Evolutionary conservation across 2,888 invertebrate genomes (phyloP), one percentile per base, ranked within the genome.

Genomic region (Caenorhabditis becei): DNA sequence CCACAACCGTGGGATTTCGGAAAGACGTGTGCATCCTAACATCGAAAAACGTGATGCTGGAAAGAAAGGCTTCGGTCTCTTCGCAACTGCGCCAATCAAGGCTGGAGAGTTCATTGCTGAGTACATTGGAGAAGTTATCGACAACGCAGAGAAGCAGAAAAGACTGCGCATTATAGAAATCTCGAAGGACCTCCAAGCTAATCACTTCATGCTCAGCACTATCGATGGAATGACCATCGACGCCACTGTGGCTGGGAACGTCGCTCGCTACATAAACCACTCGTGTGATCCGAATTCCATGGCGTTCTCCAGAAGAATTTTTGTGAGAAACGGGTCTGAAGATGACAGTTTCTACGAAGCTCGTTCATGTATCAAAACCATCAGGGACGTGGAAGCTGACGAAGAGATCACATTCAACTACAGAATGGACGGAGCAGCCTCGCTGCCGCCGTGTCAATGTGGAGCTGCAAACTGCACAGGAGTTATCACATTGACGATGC

Each of bases 191-290:
- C 35, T 41, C n/a, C 24, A 67, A 44, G 70, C 70, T 0, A 70
- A 70, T 51, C 49, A 51, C n/a, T 70, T 51, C 37, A 59, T 61
- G 49, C 58, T 70, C 51, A 10, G 26, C 14, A 37, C 35, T 1
- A 3, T 2, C 18, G 44, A 70, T 11, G 61, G 61, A 14, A 32
- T 32, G 51, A 20, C 51, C 0, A 51, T 70, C n/a, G 70, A 70
- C 24, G 70, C 70, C 3, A 41, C 59, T 14, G 11, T 41, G 20
- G 23, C 35, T 1, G 70, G 70, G 1, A 70, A 70, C n/a, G 58
- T 70, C 24, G 70, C 70, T 0, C 32, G 70, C 11, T 70, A 70
- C 11, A 59, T 70, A 11, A 70, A 70, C 18, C 70, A 70, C 51
- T 59, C 59, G 8, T 70, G 70, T 14, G 70, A 70, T 59, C 70